Evolutionary conservation across 2,797 vertebrate species (phyloP), one percentile per base, ranked within the genome.

Genomic region (Centroberyx gerrardi): DNA sequence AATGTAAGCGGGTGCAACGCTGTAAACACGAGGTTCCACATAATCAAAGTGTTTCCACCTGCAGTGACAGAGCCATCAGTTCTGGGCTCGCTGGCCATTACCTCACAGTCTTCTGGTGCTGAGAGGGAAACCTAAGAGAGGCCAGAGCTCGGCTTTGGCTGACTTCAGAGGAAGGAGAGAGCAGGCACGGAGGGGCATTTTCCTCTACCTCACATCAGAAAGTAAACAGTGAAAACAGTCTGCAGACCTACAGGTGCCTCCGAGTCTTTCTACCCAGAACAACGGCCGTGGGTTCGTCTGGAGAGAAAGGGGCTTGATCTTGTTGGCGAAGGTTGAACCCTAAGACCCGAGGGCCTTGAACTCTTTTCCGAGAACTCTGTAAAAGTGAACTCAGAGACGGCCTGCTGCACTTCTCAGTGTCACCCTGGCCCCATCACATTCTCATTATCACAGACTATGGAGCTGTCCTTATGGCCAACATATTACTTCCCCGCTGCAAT

Each of bases 1-100:
- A 91, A 88, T 87, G 81, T 80, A 85, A 87, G 81, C 54, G 71
- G 68, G 72, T 75, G 84, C 81, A 76, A 84, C 74, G 82, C 76
- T 78, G 79, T 90, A 93, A 94, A 94, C 94, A 91, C 63, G 3
- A 49, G 67, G 81, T 72, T 87, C 81, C 74, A 66, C 75, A 72
- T 85, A 91, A 93, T 94, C 86, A 93, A 89, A 90, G 89, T 84
- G 88, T 92, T 94, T 93, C 91, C 92, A 92, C 88, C 89, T 92
- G 89, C 78, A 79, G 84, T 78, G 93, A 93, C 90, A 90, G 84
- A 89, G 72, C 86, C 91, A 87, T 92, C 91, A 81, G 89, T 90
- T 90, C 87, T 91, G 82, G 76, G 60, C 76, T 59, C 22, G 68
- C 31, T 4, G 71, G 65, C 74, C 84, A 85, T 90, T 91, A 92